phyloP scores from a whole-genome alignment of 2,113 vertebrate species.

The Megalops atlanticus region DNA sequence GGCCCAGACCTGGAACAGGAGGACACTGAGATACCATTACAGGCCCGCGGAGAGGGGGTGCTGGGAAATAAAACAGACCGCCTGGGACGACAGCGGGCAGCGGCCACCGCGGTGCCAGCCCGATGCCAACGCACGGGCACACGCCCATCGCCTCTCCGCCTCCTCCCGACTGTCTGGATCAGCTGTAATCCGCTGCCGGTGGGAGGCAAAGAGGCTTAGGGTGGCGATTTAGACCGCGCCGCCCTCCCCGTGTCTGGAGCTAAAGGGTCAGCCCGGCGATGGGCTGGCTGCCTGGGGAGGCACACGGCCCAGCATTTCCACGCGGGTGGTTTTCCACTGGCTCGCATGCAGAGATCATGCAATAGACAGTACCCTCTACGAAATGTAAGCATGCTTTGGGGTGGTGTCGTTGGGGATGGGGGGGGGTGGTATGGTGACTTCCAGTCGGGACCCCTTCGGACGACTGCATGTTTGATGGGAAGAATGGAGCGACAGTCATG shows the following conservation, averaged over 20 bases:
- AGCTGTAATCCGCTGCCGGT: neutral
- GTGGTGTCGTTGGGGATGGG: neutral
- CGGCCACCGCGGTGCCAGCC: neutral
- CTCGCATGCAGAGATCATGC: neutral
- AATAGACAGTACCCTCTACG: neutral
- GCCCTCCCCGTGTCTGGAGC: neutral
- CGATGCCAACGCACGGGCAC: neutral
- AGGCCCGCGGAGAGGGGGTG: neutral
- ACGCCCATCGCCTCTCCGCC: neutral
- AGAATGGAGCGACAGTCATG: neutral
- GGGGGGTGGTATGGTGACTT: neutral
- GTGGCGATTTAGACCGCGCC: neutral
- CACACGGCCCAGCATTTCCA: too few species aligned
- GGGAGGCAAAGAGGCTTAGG: neutral
- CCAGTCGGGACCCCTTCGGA: neutral
- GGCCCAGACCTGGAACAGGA: neutral
- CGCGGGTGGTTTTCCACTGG: neutral
- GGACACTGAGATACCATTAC: neutral
- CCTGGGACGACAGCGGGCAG: neutral
- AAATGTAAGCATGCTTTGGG: neutral
- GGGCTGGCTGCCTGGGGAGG: too few species aligned
- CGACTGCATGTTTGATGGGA: neutral
- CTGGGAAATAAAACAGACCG: neutral
- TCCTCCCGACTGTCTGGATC: neutral
- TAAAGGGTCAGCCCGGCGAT: neutral